Percentiles rank a stretch among this genome's conserved stretches.
Conservation (phyloP, 2,888 invertebrate genomes). For the Meloe dianella region DNA sequence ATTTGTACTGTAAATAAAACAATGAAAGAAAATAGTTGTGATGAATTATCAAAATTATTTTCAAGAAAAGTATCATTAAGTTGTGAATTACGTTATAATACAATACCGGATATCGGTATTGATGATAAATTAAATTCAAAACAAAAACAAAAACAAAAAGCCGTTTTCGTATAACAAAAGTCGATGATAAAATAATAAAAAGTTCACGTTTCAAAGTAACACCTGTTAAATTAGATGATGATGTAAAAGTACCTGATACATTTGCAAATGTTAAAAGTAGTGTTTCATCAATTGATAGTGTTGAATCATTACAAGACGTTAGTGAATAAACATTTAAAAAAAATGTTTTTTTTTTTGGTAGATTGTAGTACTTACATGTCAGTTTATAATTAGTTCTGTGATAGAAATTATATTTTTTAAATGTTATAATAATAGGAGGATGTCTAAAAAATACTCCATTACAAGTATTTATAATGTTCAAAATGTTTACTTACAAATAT, state of each 20-base stretch:
- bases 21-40: constrained; percentile 38
- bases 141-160: constrained; percentile 44
- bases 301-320: constrained; percentile 49
- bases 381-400: constrained; percentile 28
- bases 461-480: not conserved
- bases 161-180: constrained; percentile 48
- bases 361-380: constrained; percentile 11
- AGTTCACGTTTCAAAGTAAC: constrained; percentile 43
- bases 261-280: constrained; percentile 49
- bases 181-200: constrained; percentile 33
- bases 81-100: constrained; percentile 50
- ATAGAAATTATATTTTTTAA: constrained; percentile 26
- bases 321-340: constrained; percentile 34
- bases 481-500: not conserved
- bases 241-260: constrained; percentile 35
- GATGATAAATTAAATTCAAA: constrained; percentile 35
- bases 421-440: constrained; percentile 8
- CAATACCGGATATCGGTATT: constrained; percentile 20
- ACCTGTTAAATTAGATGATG: constrained; percentile 45
- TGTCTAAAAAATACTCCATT: not conserved
- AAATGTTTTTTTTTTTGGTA: constrained; percentile 18
- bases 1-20: constrained; percentile 54
- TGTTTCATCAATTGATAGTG: constrained; percentile 50
- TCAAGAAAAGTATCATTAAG: constrained; percentile 53
- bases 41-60: constrained; percentile 45